phyloP scores from a whole-genome alignment of 2,113 vertebrate genomes.

The Entelurus aequoreus region DNA sequence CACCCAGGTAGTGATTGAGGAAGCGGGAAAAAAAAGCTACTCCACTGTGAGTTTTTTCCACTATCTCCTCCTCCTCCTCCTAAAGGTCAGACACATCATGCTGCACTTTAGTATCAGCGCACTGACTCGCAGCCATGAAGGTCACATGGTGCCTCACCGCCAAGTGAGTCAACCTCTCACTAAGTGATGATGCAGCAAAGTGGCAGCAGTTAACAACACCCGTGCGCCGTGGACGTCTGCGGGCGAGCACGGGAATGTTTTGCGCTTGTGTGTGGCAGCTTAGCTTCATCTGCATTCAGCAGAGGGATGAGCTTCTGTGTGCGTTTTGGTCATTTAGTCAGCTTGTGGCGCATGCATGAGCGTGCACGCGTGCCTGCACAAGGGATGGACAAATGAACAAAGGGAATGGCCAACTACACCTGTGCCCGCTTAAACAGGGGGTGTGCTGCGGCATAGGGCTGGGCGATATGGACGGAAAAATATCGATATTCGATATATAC shows the following conservation, averaged over 20 bases:
- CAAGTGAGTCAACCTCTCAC: neutral
- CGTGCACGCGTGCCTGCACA: slow-evolving; percentile 12
- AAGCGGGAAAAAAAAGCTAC: neutral
- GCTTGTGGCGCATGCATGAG: slow-evolving; percentile 4
- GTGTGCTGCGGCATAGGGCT: neutral
- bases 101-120: slow-evolving; percentile 7
- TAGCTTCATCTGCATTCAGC: slow-evolving; percentile 14
- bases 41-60: slow-evolving; percentile 5
- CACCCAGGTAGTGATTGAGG: neutral
- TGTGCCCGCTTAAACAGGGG: neutral
- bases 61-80: neutral
- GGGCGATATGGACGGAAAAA: no score
- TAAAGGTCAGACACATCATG: slow-evolving; percentile 25
- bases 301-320: slow-evolving; percentile 8
- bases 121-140: slow-evolving; percentile 13
- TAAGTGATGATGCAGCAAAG: neutral
- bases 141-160: slow-evolving; percentile 15
- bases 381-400: slow-evolving; percentile 35
- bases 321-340: slow-evolving; percentile 9
- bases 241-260: neutral
- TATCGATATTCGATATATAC: no score
- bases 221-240: neutral
- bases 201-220: neutral
- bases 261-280: slow-evolving; percentile 6
- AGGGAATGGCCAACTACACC: slow-evolving; percentile 45